Base-by-base conservation (phyloP, 2,797 vertebrate species). In the Pseudochromis fuscus region DNA sequence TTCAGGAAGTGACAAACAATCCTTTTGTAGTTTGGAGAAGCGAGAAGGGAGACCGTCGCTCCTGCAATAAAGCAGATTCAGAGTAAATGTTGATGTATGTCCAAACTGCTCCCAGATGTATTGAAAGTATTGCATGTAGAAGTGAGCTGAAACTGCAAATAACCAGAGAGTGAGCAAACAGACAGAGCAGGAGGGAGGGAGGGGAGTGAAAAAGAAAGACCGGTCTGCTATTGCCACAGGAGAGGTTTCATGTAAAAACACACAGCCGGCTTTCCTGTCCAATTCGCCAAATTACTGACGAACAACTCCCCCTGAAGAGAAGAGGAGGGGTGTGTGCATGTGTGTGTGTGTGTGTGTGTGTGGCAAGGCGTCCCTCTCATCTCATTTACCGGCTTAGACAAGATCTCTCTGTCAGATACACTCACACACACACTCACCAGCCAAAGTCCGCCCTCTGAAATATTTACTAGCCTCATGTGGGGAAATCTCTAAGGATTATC, bases 401-500 rank as follows among this genome's bases (percentile, higher is more conserved):
- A 88, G 88, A 91, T 92, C 81, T 79, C 59, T 77, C 75, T 77
- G 75, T 88, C 85, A 84, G 76, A 82, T 61, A 80, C 70, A 25
- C 75, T 25, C 72, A 70, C 76, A 46, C 77, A 72, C 52, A 8
- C 60, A 33, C 55, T 18, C 67, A 33, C 30, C 16, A 53, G 27
- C 64, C 53, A 49, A 67, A 83, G 75, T 82, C 84, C 77, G 62
- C 71, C 72, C 88, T 72, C 85, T 90, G 87, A 88, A 92, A 93
- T 90, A 92, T 91, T 76, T 88, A 92, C 91, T 78, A 86, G 84
- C 88, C 87, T 88, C 89, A 90, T 90, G 88, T 91, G 90, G 82
- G 82, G 87, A 91, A 92, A 93, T 91, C 89, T 91, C 88, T 28
- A 0, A 58, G 91, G 93, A 94, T 94, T 93, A 94, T 93, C 92